Conservation (phyloP, 2,797 vertebrate genomes). For the Xenentodon cancila region DNA sequence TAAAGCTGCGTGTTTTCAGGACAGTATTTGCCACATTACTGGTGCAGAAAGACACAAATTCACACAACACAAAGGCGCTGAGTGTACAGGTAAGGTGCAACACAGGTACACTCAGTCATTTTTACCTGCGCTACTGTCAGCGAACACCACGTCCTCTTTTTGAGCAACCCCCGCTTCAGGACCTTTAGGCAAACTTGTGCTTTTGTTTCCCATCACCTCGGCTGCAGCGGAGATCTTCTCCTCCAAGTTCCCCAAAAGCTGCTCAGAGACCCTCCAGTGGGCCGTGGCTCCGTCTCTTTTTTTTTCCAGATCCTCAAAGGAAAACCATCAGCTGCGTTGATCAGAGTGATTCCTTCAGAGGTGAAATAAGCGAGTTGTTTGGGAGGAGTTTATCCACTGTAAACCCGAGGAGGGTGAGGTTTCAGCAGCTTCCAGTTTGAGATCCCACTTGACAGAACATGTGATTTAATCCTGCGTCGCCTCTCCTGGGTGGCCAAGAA, state of each 20-base stretch:
- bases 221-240: slow-evolving; percentile 14
- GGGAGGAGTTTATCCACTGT: slow-evolving; percentile 3
- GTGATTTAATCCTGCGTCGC: slow-evolving; percentile 58
- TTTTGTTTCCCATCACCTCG: slow-evolving; percentile 75
- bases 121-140: slow-evolving; percentile 46
- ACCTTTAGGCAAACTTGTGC: slow-evolving; percentile 36
- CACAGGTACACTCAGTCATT: neutral
- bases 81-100: neutral
- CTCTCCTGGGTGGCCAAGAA: slow-evolving; percentile 47
- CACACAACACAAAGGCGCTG: neutral
- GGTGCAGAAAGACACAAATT: no score
- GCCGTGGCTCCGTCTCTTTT: neutral
- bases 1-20: neutral
- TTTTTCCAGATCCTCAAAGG: slow-evolving; percentile 11
- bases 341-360: slow-evolving; percentile 9
- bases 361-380: slow-evolving; percentile 17
- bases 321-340: slow-evolving; percentile 18
- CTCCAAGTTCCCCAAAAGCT: slow-evolving; percentile 19
- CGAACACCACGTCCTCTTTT: slow-evolving; percentile 14
- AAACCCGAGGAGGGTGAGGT: slow-evolving; percentile 4
- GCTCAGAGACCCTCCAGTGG: slow-evolving; percentile 24
- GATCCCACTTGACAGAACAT: slow-evolving; percentile 33
- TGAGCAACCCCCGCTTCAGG: slow-evolving; percentile 26
- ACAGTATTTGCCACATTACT: no score
- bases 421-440: slow-evolving; percentile 25